phyloP scores from a whole-genome alignment of 2,888 invertebrate species.

The Lasioglossum vierecki region DNA sequence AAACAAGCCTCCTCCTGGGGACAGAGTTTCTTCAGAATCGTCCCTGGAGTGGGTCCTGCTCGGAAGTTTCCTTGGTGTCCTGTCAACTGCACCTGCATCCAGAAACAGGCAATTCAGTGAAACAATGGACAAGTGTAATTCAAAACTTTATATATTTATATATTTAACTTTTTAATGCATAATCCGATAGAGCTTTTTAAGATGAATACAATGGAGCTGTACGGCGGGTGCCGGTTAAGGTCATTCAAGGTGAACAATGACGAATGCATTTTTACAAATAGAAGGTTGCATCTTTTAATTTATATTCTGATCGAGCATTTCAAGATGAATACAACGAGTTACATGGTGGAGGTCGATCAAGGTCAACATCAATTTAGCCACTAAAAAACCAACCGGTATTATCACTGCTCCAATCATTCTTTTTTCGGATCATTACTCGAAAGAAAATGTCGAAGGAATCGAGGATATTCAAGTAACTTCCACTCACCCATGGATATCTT shows the following conservation, averaged over 20 bases:
- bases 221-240: too few species aligned
- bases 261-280: too few species aligned
- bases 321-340: neutral
- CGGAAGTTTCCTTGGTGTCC: slow-evolving; percentile 98
- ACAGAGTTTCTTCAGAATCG: slow-evolving; percentile 96
- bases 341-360: neutral
- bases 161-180: neutral
- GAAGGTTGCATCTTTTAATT: neutral
- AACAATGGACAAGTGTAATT: too few species aligned
- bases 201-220: too few species aligned
- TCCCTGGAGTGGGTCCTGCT: slow-evolving; percentile 96
- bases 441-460: neutral
- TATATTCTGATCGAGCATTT: neutral
- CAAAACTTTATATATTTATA: too few species aligned
- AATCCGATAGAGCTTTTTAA: neutral
- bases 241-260: neutral
- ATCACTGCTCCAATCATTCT: too few species aligned
- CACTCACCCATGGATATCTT: slow-evolving; percentile 95
- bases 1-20: slow-evolving; percentile 96
- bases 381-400: too few species aligned
- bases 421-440: neutral
- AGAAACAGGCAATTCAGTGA: neutral
- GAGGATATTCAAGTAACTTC: neutral
- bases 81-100: slow-evolving; percentile 89
- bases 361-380: too few species aligned